Percentiles rank a stretch among this genome's conserved stretches.
These are phyloP conservation scores for Erebia palarica DNA, from an alignment of 2,888 invertebrate genomes.

Conservation along the genomic window DNA sequence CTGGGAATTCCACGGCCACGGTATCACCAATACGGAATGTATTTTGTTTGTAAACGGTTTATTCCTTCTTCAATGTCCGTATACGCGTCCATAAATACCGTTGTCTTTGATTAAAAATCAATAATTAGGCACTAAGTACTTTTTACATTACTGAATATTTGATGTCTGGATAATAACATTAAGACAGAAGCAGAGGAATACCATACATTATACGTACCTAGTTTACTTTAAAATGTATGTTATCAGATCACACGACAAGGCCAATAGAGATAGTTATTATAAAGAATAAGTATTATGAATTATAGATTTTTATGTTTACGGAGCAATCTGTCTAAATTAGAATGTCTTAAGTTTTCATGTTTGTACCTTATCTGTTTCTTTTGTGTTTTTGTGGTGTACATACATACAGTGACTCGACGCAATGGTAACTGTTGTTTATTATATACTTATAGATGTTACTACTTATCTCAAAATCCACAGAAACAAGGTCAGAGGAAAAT, in stretches of 20 bases:
- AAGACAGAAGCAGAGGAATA: background rate
- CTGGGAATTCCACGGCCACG: slow-evolving; percentile 42
- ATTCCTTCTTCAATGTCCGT: background rate
- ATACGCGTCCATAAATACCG: background rate
- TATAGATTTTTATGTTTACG: background rate
- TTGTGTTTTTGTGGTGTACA: too few relatives aligned
- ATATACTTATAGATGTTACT: background rate
- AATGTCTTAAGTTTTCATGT: too few relatives aligned
- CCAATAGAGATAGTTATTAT: background rate
- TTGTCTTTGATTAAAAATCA: too few relatives aligned
- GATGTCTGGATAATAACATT: background rate
- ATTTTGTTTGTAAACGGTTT: slow-evolving; percentile 11
- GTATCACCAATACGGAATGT: slow-evolving; percentile 24
- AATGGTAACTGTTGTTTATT: background rate
- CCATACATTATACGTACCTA: background rate
- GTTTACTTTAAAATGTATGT: background rate
- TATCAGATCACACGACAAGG: too few relatives aligned
- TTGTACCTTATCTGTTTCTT: too few relatives aligned
- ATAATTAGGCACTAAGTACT: background rate
- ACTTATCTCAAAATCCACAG: slow-evolving; percentile 21
- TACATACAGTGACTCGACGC: too few relatives aligned
- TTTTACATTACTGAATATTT: background rate
- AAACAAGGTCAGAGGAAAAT: slow-evolving; percentile 3
- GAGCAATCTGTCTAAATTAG: background rate
- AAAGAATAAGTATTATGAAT: background rate